Evolutionary conservation across 2,888 invertebrate species (phyloP), one percentile per base, ranked within the genome.

Genomic region (Epirrhoe tristata): DNA sequence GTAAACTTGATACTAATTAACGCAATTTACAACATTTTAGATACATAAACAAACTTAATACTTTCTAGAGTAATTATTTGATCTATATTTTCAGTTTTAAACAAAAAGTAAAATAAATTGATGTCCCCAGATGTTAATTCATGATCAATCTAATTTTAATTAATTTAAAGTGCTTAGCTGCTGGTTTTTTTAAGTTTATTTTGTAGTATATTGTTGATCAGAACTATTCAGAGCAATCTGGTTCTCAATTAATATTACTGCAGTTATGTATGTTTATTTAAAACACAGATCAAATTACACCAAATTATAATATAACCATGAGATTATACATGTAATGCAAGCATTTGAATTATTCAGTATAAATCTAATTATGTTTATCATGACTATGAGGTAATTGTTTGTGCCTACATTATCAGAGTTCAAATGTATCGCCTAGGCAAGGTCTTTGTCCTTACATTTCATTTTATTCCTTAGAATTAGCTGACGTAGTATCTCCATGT

Each of bases 401-500:
- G 57, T 61, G 57, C 48, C 24, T 48, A 16, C 48, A n/a, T 48
- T 7, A 16, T 48, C 48, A 16, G 7, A 48, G 5, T 48, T 48
- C 48, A 16, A 16, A 16, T 48, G 6, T 16, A 48, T 48, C 48
- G 48, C 31, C 48, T 54, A 57, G 55, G 62, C 52, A 10, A 54
- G 31, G 43, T 71, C 67, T 48, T 73, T 65, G 68, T 74, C 63
- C 69, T 71, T 72, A 74, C 59, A 61, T 46, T 68, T 71, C 32
- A 58, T 51, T 61, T 58, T 57, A 59, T 66, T 70, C 58, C 58
- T 69, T 78, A 82, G 66, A 69, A 78, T 63, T 80, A 85, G 69
- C 63, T 72, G 72, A 66, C 78, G 79, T 73, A 90, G 80, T 67
- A 72, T 75, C 73, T 80, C 74, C 81, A 90, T 82, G 57, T 87